Evolutionary conservation across 1,140 invertebrate genomes (phyloP).

Genomic region (Zaprionus vittiger): DNA sequence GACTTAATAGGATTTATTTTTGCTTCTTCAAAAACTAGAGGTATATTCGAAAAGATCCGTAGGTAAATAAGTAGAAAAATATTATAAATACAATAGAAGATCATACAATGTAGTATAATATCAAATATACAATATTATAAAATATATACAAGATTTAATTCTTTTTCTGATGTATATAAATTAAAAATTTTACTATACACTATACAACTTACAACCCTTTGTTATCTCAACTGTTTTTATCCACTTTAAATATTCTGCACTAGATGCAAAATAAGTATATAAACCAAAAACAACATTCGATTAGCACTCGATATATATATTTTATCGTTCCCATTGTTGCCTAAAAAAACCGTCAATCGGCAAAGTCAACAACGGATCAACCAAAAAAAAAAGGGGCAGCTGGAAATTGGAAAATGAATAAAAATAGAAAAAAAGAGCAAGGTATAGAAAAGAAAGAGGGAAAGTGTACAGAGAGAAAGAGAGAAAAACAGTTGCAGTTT

Average conservation of each 20-base stretch:
- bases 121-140: too few relatives aligned
- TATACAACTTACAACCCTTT: not conserved
- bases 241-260: not conserved
- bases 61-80: too few relatives aligned
- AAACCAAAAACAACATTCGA: constrained; percentile 10
- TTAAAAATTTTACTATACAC: too few relatives aligned
- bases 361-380: constrained; percentile 65
- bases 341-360: constrained; percentile 30
- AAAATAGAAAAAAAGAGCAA: constrained; percentile 24
- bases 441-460: constrained; percentile 7
- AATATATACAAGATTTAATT: too few relatives aligned
- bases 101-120: too few relatives aligned
- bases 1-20: too few relatives aligned
- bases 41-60: too few relatives aligned
- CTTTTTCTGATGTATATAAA: too few relatives aligned
- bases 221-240: not conserved
- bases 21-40: too few relatives aligned
- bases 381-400: constrained; percentile 52
- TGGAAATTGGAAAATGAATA: constrained; percentile 27
- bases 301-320: not conserved
- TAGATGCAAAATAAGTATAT: not conserved
- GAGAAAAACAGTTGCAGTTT: constrained; percentile 37
- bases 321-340: too few relatives aligned
- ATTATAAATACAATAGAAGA: too few relatives aligned
- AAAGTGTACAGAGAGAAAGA: not conserved